Conservation (phyloP, 2,113 vertebrate genomes). For the Zosterops lateralis region DNA sequence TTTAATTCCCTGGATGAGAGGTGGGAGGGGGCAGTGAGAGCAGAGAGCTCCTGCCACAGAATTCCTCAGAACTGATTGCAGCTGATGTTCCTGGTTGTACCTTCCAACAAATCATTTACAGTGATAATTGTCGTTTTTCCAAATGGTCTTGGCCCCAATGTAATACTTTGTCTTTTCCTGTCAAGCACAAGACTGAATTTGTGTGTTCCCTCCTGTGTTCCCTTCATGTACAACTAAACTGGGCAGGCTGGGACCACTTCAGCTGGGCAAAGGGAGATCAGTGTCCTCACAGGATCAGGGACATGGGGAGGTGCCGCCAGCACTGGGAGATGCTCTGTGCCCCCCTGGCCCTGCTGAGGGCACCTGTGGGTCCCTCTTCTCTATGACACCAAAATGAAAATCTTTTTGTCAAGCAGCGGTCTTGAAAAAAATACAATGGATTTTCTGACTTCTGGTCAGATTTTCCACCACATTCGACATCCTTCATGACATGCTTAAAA, state of each 20-base stretch:
- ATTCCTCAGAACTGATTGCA: conserved; percentile 39
- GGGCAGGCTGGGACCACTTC: neutral
- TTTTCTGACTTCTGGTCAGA: conserved; percentile 39
- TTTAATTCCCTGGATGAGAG: conserved; percentile 62
- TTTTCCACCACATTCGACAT: conserved; percentile 54
- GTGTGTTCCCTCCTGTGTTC: neutral
- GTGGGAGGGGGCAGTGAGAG: conserved; percentile 27
- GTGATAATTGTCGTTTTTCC: conserved; percentile 19
- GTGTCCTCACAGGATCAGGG: too few species aligned
- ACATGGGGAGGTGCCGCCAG: neutral
- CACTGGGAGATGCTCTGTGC: fast-evolving
- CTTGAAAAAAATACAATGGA: neutral
- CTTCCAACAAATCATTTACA: conserved; percentile 48
- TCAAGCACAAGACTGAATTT: neutral
- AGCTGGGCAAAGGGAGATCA: neutral
- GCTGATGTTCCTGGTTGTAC: conserved; percentile 15
- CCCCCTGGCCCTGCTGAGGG: fast-evolving
- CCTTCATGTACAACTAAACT: neutral
- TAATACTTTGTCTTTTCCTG: neutral
- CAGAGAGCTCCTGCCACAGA: conserved; percentile 22
- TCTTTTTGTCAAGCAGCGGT: neutral
- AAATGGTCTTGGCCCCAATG: neutral
- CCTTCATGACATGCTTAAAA: neutral
- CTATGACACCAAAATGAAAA: neutral
- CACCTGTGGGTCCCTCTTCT: neutral